These are phyloP conservation scores for Cylas formicarius DNA, from an alignment of 1,140 invertebrate species.

Conservation along the genomic window DNA sequence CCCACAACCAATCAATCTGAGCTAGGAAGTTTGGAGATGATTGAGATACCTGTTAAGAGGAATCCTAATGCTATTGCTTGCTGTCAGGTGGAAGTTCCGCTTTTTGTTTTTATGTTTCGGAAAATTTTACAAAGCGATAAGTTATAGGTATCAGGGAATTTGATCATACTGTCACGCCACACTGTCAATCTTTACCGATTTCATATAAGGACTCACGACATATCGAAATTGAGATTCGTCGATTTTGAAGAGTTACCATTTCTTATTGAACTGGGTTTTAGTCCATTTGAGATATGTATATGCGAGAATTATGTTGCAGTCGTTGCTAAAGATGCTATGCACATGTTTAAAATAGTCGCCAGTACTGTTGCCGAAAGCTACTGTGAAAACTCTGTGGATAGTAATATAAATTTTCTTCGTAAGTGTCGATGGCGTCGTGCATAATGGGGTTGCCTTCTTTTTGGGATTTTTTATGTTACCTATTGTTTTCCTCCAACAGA, in stretches of 20 bases:
- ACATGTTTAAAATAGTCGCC: constrained; percentile 40
- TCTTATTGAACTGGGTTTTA: constrained; percentile 47
- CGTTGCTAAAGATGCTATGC: constrained; percentile 44
- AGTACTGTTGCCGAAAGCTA: constrained; percentile 7
- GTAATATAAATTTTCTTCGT: no score
- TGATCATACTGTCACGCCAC: constrained; percentile 49
- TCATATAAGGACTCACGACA: constrained; percentile 53
- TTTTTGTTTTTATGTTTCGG: constrained; percentile 2
- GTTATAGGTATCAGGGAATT: constrained; percentile 50
- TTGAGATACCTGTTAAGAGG: constrained; percentile 54
- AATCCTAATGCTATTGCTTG: constrained; percentile 53
- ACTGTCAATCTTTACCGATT: constrained; percentile 52
- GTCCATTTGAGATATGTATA: constrained; percentile 46
- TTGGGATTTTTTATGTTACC: no score
- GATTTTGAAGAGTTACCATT: constrained; percentile 55
- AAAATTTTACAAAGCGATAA: constrained; percentile 2
- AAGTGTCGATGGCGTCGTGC: no score
- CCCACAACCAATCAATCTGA: constrained; percentile 51
- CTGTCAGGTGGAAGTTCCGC: constrained; percentile 46
- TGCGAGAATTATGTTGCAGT: constrained; percentile 54
- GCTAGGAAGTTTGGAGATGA: constrained; percentile 57
- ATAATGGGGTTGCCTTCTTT: no score
- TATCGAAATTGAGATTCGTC: constrained; percentile 55
- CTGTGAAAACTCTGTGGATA: no score
- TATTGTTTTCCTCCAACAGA: no score